Conservation (phyloP, 2,888 invertebrate species). For the Cryptocephalus primarius region DNA sequence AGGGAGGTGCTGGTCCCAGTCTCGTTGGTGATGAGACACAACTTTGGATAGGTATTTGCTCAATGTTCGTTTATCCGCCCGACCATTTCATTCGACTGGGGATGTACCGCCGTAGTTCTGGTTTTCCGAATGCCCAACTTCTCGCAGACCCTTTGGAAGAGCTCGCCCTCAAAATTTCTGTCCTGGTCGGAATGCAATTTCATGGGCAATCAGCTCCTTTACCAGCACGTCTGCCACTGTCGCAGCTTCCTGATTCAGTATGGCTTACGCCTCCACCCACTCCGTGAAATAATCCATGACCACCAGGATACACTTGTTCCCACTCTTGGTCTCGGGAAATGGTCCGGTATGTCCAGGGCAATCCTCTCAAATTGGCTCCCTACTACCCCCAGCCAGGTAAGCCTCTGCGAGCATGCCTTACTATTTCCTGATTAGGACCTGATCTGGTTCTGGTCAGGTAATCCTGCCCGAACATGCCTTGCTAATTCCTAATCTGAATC, state of each 20-base stretch:
- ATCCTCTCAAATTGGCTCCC: no score
- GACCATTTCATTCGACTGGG: not conserved
- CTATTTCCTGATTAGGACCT: no score
- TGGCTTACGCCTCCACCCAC: not conserved
- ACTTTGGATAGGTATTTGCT: not conserved
- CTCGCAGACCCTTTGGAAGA: constrained; percentile 15
- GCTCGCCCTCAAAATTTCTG: constrained; percentile 21
- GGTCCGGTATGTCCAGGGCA: no score
- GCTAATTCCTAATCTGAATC: no score
- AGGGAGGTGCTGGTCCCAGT: not conserved
- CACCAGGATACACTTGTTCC: not conserved
- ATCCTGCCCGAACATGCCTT: no score
- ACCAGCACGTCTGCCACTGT: not conserved
- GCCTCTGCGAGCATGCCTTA: no score
- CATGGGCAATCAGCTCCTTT: constrained; percentile 2
- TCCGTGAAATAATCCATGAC: not conserved
- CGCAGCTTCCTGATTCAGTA: not conserved
- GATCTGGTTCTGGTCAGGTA: no score
- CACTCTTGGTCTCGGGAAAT: not conserved
- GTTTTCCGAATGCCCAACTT: constrained; percentile 16
- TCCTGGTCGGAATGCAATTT: constrained; percentile 15
- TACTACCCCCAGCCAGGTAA: no score
- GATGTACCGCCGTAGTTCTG: not conserved
- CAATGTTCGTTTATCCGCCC: not conserved
- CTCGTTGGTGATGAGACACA: not conserved